phyloP scores from a whole-genome alignment of 2,797 vertebrate genomes.

The Neosalanx taihuensis region DNA sequence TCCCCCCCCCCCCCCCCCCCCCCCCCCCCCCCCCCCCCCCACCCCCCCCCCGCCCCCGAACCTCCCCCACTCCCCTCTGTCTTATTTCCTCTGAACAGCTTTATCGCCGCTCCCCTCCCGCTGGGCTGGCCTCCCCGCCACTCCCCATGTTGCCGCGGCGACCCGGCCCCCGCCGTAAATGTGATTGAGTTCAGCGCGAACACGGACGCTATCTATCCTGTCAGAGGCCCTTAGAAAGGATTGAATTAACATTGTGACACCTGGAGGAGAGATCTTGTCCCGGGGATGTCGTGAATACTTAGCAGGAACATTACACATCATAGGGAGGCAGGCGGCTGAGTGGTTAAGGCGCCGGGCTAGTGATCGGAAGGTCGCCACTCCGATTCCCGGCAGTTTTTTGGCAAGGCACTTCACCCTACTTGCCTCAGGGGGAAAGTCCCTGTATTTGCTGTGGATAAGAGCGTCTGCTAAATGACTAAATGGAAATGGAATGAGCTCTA shows the following conservation, averaged over 20 bases:
- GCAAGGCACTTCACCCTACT: too few species aligned
- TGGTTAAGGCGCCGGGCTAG: too few species aligned
- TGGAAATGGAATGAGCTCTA: slow-evolving; percentile 34
- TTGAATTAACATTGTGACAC: slow-evolving; percentile 45
- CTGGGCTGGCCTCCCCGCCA: not conserved
- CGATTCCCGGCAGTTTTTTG: too few species aligned
- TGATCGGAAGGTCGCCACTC: too few species aligned
- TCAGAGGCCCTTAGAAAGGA: slow-evolving; percentile 35
- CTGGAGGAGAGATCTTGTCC: slow-evolving; percentile 36
- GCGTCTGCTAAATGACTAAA: too few species aligned
- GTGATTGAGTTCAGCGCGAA: slow-evolving; percentile 37
- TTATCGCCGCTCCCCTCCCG: not conserved
- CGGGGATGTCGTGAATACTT: slow-evolving; percentile 50
- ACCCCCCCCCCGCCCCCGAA: not conserved
- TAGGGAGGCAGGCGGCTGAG: too few species aligned
- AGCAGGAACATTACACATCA: slow-evolving; percentile 41
- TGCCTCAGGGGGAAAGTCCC: too few species aligned
- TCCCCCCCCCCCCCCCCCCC: not conserved
- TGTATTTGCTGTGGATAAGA: too few species aligned
- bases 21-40: not conserved
- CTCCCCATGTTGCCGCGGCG: not conserved
- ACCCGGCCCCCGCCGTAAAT: slow-evolving; percentile 24
- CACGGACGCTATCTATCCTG: slow-evolving; percentile 20
- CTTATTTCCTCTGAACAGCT: not conserved
- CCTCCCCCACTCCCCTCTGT: too few species aligned